These are phyloP conservation scores for Lucilia sericata DNA, from an alignment of 1,140 invertebrate species.

Conservation along the genomic window DNA sequence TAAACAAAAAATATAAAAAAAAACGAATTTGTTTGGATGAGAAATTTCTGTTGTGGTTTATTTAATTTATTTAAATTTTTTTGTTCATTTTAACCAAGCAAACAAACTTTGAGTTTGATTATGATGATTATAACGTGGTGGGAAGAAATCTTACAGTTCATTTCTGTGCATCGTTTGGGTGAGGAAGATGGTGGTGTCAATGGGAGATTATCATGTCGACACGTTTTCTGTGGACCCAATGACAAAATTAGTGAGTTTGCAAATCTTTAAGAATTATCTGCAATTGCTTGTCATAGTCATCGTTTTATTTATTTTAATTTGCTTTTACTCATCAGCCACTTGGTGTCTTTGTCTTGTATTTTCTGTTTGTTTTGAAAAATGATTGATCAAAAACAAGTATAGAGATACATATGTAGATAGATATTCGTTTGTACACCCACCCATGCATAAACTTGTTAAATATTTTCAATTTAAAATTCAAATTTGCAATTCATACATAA, in stretches of 20 bases:
- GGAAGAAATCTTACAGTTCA: neutral
- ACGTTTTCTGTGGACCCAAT: neutral
- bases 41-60: too few relatives aligned
- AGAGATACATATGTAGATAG: too few relatives aligned
- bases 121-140: neutral
- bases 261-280: neutral
- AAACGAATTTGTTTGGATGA: too few relatives aligned
- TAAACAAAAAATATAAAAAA: too few relatives aligned
- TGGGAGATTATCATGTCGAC: neutral
- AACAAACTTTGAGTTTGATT: neutral
- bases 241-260: slow-evolving; percentile 3
- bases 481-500: too few relatives aligned
- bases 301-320: neutral
- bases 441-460: neutral
- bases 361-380: neutral
- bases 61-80: neutral
- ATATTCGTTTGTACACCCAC: neutral
- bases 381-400: too few relatives aligned
- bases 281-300: neutral
- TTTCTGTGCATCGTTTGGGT: too few relatives aligned
- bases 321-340: neutral
- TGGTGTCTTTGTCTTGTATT: neutral
- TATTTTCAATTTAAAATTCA: too few relatives aligned
- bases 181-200: too few relatives aligned
- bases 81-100: neutral